Conservation (phyloP, 2,113 vertebrate genomes). For the Lasiurus borealis region DNA sequence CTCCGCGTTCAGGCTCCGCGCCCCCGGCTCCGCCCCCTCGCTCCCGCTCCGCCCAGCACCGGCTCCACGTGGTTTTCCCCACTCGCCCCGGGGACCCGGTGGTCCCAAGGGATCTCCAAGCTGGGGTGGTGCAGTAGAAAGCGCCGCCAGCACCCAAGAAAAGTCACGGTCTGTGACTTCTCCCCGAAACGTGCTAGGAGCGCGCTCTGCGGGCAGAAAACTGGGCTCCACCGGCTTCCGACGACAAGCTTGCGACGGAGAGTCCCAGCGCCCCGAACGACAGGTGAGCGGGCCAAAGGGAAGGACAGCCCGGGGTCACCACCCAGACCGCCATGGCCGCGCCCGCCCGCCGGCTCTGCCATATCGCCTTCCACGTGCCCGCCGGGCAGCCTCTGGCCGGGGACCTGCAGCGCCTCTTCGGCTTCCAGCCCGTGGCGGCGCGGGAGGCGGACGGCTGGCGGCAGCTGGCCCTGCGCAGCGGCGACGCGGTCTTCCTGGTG, state of each 20-base stretch:
- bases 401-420: constrained; percentile 89
- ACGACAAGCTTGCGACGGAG: background rate
- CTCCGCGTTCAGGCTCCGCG: background rate
- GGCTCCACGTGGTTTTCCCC: background rate
- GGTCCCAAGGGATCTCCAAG: background rate
- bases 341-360: constrained; percentile 89
- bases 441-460: constrained; percentile 84
- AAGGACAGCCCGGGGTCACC: background rate
- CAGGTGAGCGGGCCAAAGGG: background rate
- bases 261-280: background rate
- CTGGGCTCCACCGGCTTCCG: background rate
- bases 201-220: background rate
- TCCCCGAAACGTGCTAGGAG: background rate
- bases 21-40: background rate
- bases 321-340: constrained; percentile 88
- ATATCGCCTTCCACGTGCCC: constrained; percentile 92
- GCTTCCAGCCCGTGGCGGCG: constrained; percentile 90
- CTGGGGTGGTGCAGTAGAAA: background rate
- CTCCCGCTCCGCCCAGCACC: fast-evolving
- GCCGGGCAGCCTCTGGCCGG: constrained; percentile 86
- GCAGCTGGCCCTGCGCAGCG: constrained; percentile 91
- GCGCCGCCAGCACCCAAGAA: background rate
- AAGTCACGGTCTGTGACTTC: background rate
- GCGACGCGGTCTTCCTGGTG: constrained; percentile 91
- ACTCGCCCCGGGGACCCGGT: background rate